Percentiles rank a stretch among this genome's conserved stretches.
These are phyloP conservation scores for Artibeus lituratus DNA, from an alignment of 2,797 vertebrate species.

Conservation along the genomic window DNA sequence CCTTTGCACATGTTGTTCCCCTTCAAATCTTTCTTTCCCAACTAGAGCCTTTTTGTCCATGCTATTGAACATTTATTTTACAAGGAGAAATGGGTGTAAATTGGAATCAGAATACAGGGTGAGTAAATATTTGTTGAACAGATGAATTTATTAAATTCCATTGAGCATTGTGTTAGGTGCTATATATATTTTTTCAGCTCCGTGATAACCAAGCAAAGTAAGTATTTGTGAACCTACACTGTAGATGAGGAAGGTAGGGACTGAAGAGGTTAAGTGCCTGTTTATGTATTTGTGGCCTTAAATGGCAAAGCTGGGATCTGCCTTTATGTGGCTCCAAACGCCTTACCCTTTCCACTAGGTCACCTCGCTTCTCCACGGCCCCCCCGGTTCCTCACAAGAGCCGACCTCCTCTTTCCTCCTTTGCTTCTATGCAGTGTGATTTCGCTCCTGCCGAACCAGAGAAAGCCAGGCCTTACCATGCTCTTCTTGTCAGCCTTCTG, in stretches of 20 bases:
- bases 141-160: not conserved
- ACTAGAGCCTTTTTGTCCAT: not conserved
- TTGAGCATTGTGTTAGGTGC: not conserved
- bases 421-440: not conserved
- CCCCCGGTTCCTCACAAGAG: not conserved
- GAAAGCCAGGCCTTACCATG: constrained; percentile 87
- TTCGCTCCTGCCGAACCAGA: not conserved
- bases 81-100: not conserved
- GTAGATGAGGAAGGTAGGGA: not conserved
- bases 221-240: not conserved
- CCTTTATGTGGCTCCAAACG: not conserved
- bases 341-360: not conserved
- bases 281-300: not conserved
- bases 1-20: not conserved
- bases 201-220: not conserved
- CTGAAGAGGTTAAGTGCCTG: not conserved
- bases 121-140: not conserved
- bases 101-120: not conserved
- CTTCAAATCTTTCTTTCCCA: constrained; percentile 6
- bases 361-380: accelerated
- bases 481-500: constrained; percentile 99
- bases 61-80: not conserved
- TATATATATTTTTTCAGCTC: not conserved
- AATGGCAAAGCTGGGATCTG: not conserved
- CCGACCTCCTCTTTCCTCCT: not conserved